These are phyloP conservation scores for Synergus gifuensis DNA, from an alignment of 2,888 invertebrate species.

Conservation along the genomic window DNA sequence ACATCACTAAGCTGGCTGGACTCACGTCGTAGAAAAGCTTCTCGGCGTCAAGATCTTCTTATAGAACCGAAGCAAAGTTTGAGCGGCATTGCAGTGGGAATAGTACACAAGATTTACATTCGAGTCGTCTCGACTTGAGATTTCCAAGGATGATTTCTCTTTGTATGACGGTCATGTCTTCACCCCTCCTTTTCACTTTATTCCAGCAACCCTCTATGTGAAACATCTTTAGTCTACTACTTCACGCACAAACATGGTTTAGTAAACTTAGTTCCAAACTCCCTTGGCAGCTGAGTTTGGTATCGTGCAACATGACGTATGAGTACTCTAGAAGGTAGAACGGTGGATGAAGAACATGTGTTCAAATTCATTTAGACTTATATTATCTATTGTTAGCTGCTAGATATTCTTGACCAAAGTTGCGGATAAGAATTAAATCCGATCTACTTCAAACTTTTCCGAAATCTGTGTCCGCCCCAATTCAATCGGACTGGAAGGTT, in stretches of 20 bases:
- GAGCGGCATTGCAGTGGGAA: not conserved
- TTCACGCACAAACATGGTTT: not conserved
- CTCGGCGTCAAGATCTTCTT: not conserved
- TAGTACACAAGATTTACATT: slow-evolving; percentile 9
- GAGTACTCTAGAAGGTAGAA: not conserved
- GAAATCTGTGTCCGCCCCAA: no score
- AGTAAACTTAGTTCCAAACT: not conserved
- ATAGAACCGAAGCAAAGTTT: not conserved
- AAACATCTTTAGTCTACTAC: not conserved
- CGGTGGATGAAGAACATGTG: not conserved
- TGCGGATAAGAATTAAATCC: no score
- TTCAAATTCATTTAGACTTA: not conserved
- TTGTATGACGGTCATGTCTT: not conserved
- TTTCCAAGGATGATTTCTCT: not conserved
- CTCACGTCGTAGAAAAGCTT: not conserved
- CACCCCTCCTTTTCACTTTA: not conserved
- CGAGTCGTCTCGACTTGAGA: not conserved
- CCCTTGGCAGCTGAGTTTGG: not conserved
- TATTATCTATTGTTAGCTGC: not conserved
- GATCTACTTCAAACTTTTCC: no score
- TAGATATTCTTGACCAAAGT: no score
- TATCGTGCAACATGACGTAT: not conserved
- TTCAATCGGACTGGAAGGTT: no score
- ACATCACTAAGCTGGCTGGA: not conserved
- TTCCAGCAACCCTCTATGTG: not conserved